Conservation (phyloP, 1,140 invertebrate species). For the Leucophenga varia region DNA sequence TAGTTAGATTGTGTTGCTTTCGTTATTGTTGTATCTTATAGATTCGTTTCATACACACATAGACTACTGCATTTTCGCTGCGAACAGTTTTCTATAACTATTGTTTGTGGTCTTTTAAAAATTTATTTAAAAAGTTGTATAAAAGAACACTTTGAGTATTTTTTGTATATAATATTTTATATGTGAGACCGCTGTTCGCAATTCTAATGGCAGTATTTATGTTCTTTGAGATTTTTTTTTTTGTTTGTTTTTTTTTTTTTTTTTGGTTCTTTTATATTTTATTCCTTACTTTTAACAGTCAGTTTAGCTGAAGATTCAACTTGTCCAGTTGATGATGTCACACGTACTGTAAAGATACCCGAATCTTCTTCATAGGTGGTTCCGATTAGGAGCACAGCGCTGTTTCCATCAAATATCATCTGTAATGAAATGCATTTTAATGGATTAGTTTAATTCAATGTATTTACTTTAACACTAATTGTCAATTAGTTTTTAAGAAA, state of each 20-base stretch:
- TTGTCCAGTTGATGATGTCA: conserved; percentile 86
- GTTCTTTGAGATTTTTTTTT: conserved; percentile 23
- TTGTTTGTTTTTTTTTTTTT: conserved; percentile 21
- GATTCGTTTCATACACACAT: conserved; percentile 25
- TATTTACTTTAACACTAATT: too few relatives aligned
- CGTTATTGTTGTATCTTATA: conserved; percentile 32
- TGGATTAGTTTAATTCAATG: too few relatives aligned
- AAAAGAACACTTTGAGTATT: conserved; percentile 26
- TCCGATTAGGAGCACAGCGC: conserved; percentile 84
- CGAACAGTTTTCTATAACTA: background rate
- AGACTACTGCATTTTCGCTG: background rate
- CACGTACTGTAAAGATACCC: conserved; percentile 87
- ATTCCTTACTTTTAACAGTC: conserved; percentile 97
- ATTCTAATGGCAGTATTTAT: conserved; percentile 25
- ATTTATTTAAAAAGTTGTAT: conserved; percentile 25
- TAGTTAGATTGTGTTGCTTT: conserved; percentile 21
- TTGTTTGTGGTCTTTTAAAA: conserved; percentile 26
- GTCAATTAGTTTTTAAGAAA: too few relatives aligned
- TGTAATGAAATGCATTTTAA: too few relatives aligned
- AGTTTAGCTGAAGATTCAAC: conserved; percentile 89
- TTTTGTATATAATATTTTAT: conserved; percentile 25
- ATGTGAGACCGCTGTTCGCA: conserved; percentile 24
- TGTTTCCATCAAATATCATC: conserved; percentile 91
- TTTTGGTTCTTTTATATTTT: conserved; percentile 59
- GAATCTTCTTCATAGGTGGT: conserved; percentile 93